Conservation (phyloP, 2,113 vertebrate species). For the Engystomops pustulosus region DNA sequence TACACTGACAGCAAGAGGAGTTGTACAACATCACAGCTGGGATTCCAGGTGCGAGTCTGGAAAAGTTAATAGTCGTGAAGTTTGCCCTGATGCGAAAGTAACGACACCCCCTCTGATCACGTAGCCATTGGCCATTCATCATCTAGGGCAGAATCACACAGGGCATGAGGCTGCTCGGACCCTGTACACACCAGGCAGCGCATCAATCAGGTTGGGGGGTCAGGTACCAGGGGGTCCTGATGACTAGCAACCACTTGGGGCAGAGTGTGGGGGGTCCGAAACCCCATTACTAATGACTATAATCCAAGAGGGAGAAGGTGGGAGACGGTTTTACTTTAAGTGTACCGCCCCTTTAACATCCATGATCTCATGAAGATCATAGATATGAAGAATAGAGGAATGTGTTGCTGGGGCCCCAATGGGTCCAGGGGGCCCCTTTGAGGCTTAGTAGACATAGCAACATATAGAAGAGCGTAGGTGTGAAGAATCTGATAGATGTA, state of each 20-base stretch:
- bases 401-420: too few species aligned
- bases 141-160: conserved; percentile 14
- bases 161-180: background rate
- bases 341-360: background rate
- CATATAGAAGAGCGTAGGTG: too few species aligned
- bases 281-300: conserved; percentile 37
- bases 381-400: too few species aligned
- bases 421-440: too few species aligned
- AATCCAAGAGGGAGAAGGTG: too few species aligned
- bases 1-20: too few species aligned
- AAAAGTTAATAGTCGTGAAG: too few species aligned
- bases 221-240: conserved; percentile 60
- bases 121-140: conserved; percentile 13
- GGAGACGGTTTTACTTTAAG: background rate
- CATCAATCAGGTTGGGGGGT: conserved; percentile 22
- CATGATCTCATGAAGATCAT: too few species aligned
- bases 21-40: too few species aligned
- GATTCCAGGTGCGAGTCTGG: too few species aligned
- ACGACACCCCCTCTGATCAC: background rate
- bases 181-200: background rate
- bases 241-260: background rate
- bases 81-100: background rate
- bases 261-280: background rate
- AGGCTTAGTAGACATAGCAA: too few species aligned
- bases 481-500: too few species aligned